Evolutionary conservation across 2,888 invertebrate species (phyloP), one percentile per base, ranked within the genome.

Genomic region (Cephus pygmeus): DNA sequence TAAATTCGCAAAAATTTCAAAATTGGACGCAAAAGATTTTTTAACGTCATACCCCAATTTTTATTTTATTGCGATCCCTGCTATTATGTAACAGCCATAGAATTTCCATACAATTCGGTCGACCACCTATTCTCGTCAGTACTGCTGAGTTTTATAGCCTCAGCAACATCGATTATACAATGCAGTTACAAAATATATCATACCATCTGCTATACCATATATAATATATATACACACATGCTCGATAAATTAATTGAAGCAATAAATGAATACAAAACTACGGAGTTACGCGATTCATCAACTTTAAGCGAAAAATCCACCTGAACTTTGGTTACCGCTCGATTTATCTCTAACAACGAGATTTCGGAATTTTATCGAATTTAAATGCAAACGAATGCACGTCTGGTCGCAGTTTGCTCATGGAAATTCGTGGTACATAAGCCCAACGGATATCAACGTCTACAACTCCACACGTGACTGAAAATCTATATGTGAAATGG

Each of bases 351-450:
- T 15, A 15, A 23, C 56, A 23, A 23, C 56, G 56, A 56, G 56
- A 56, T 56, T 56, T 15, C 9, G 23, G 56, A 56, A 23, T 56
- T 56, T 56, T 71, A 34, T 34, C 71, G 71, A 71, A 71, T 71
- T 56, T 71, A 71, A 71, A 31, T 71, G 71, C 34, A 71, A 71
- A 71, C 15, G 71, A 31, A 71, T 71, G 71, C 71, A 71, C 15
- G 33, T 71, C 71, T 71, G 71, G 71, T 33, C 34, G 34, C 71
- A 23, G 71, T 71, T 71, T 71, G 71, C 30, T 71, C 71, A 71
- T 71, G 34, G 71, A 71, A 71, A 71, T 31, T 30, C 71, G 34
- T 71, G 33, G 71, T 71, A 71, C 71, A 56, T 56, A 23, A 56
- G 23, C 56, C 56, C 56, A 56, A 56, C 23, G 23, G 56, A 56